A percentile compares a stretch with the other conserved stretches of the same genome.
Conservation (phyloP, 1,140 invertebrate genomes). For the Drosophila carrolli region DNA sequence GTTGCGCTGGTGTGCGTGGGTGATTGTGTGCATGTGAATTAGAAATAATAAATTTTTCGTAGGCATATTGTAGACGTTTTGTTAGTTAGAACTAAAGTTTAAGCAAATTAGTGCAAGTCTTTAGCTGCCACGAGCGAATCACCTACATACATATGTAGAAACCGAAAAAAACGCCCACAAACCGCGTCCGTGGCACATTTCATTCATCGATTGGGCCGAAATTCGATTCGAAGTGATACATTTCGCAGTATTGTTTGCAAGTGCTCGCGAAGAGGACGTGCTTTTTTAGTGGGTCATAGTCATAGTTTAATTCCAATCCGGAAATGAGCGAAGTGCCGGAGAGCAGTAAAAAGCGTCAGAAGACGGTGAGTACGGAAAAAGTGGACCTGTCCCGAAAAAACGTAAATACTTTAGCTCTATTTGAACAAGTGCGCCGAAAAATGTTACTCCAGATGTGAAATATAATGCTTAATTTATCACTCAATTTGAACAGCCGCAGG, state of each 20-base stretch:
- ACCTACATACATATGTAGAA: constrained; percentile 5
- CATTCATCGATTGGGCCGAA: constrained; percentile 56
- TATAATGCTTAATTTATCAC: not conserved
- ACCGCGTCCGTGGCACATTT: constrained; percentile 31
- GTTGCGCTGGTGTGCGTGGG: constrained; percentile 24
- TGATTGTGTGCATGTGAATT: constrained; percentile 31
- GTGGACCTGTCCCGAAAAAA: constrained; percentile 20
- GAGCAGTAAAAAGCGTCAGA: constrained; percentile 76
- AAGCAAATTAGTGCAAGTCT: constrained; percentile 46
- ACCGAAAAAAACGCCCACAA: not conserved
- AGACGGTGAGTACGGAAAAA: constrained; percentile 57
- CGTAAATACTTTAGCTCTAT: constrained; percentile 14
- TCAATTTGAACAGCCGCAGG: constrained; percentile 41
- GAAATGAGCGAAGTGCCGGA: constrained; percentile 70
- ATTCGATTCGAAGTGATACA: constrained; percentile 14
- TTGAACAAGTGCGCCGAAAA: constrained; percentile 64
- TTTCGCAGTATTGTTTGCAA: constrained; percentile 62
- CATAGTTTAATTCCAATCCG: constrained; percentile 11
- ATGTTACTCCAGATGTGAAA: not conserved
- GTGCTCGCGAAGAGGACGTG: constrained; percentile 47
- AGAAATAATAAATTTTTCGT: constrained; percentile 45
- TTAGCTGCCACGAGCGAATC: not conserved
- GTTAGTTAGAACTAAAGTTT: constrained; percentile 48
- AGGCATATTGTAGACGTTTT: constrained; percentile 19
- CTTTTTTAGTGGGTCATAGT: constrained; percentile 21